Conservation (phyloP, 2,797 vertebrate genomes). For the Calcarius lapponicus region DNA sequence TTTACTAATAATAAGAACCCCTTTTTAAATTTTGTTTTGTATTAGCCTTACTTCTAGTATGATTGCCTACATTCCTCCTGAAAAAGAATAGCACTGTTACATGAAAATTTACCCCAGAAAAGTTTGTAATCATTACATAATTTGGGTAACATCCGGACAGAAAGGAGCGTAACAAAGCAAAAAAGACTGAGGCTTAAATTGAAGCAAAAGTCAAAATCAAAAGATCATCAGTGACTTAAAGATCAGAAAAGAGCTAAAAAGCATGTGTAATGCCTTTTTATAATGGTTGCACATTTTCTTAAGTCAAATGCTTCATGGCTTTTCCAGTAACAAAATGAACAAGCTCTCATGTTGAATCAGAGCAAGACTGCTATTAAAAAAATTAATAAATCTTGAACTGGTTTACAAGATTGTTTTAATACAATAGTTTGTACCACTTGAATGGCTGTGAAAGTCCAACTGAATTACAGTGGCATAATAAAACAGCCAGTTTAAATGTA, state of each 20-base stretch:
- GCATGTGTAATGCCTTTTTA: neutral
- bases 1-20: neutral
- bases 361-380: neutral
- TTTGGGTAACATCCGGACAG: neutral
- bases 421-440: neutral
- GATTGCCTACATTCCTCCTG: neutral
- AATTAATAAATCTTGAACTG: neutral
- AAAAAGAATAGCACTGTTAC: neutral
- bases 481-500: neutral
- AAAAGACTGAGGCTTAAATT: neutral
- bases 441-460: neutral
- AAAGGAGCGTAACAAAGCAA: neutral
- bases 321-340: neutral
- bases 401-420: neutral
- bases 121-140: neutral
- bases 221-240: neutral
- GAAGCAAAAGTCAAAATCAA: neutral
- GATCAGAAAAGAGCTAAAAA: neutral
- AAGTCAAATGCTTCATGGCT: neutral
- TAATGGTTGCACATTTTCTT: neutral
- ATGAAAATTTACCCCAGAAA: neutral
- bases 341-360: neutral
- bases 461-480: neutral
- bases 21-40: neutral
- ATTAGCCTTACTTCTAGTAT: neutral